Base-by-base conservation (phyloP, 2,113 vertebrate species). In the Lampris megalopsis region DNA sequence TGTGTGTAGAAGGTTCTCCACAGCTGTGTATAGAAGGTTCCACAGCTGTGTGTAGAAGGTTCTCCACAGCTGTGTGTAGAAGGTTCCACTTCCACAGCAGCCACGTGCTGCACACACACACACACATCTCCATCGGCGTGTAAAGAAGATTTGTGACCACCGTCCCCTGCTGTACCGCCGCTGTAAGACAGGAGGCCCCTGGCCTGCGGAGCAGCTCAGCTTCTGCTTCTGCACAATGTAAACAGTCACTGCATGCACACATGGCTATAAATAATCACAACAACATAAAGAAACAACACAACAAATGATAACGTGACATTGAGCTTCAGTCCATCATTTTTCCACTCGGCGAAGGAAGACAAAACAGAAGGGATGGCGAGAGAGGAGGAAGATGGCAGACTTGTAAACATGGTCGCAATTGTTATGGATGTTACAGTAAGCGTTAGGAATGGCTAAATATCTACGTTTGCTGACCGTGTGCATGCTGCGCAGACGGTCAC, bases 201-300 rank as follows among this genome's bases (percentile, higher is more conserved):
- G 73, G 72, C 68, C 84, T 74, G 71, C 6, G 54, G 56, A 88
- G 81, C 70, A 87, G 62, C 75, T 69, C 61, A 40, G 54, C 69
- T 73, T 81, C 13, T 75, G 58, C 82, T 71, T 88, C 59, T 68
- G 56, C 80, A 52, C 79, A 88, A 91, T 91, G 90, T 92, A 93
- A 92, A 93, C 88, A 91, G 54, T 86, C 76, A 86, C 75, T 73
- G 81, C 89, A 88, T 87, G 77, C 85, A 88, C 88, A 63, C 36
- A 47, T 73, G 71, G 50, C 62, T 77, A 92, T 90, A 92, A 93
- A 92, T 91, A 87, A 82, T 5, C 24, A 13, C 49, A 74, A 75
- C 68, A 50, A 4, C 61, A 79, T 63, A 69, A 79, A 56, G 4
- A 78, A 72, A 57, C 36, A 48, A 48, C 43, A 75, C 52, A 59